phyloP scores from a whole-genome alignment of 2,888 invertebrate genomes.

The Patella ulyssiponensis region DNA sequence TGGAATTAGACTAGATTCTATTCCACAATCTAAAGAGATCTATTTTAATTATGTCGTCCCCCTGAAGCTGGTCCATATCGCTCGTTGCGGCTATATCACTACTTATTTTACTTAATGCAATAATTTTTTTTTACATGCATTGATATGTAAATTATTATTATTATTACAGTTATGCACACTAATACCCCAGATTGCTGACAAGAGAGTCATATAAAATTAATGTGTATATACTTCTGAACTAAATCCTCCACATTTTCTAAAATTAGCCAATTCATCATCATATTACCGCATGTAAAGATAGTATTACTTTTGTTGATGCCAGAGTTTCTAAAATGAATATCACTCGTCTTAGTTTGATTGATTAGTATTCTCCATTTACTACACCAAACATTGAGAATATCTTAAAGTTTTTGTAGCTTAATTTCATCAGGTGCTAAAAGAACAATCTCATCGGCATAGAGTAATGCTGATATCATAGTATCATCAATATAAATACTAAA shows the following conservation, averaged over 20 bases:
- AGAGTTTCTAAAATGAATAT: not conserved
- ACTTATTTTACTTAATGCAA: not conserved
- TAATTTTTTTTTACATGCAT: not conserved
- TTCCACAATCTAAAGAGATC: not conserved
- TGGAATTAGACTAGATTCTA: not conserved
- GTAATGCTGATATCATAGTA: not conserved
- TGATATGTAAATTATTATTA: not conserved
- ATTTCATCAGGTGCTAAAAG: not conserved
- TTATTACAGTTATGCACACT: not conserved
- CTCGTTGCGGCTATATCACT: not conserved
- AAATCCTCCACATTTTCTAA: not conserved
- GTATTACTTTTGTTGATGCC: not conserved
- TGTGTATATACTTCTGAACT: not conserved
- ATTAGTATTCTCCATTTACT: not conserved
- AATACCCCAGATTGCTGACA: not conserved
- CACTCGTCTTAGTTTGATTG: not conserved
- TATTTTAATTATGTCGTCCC: not conserved
- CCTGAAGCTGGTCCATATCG: not conserved
- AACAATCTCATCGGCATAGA: not conserved
- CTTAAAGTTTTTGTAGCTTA: not conserved
- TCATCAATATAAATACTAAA: not conserved
- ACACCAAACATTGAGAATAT: no score
- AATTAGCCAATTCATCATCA: not conserved
- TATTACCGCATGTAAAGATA: not conserved
- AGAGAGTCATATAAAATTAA: not conserved